Evolutionary conservation across 2,113 vertebrate species (phyloP).

Genomic region (Triplophysa dalaica): DNA sequence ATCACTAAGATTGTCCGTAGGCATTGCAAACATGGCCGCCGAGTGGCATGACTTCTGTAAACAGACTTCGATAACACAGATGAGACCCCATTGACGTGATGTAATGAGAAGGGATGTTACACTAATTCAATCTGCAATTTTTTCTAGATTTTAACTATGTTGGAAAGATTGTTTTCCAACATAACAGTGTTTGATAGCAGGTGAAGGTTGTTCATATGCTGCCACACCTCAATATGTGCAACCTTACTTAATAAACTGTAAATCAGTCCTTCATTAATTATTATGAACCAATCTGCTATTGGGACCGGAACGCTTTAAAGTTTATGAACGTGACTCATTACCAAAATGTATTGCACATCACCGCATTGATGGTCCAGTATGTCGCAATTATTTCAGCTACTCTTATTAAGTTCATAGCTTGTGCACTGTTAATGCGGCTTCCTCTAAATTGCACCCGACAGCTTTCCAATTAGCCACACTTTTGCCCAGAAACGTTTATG

Average conservation of each 20-base stretch:
- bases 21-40: too few relatives aligned
- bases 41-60: too few relatives aligned
- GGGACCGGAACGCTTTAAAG: neutral
- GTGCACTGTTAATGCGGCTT: neutral
- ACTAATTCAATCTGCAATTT: too few relatives aligned
- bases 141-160: too few relatives aligned
- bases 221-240: neutral
- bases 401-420: slow-evolving; percentile 12
- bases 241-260: neutral
- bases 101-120: too few relatives aligned
- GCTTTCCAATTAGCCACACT: slow-evolving; percentile 36
- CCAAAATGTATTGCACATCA: slow-evolving; percentile 8
- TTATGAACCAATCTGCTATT: slow-evolving; percentile 7
- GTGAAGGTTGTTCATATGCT: too few relatives aligned
- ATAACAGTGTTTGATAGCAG: too few relatives aligned
- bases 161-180: too few relatives aligned
- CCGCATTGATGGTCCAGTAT: slow-evolving; percentile 4
- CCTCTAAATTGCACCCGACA: slow-evolving; percentile 18
- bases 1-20: too few relatives aligned
- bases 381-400: slow-evolving; percentile 1
- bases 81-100: too few relatives aligned
- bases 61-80: too few relatives aligned
- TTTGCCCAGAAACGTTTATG: neutral
- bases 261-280: neutral
- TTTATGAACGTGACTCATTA: neutral